Percentiles rank a stretch among this genome's conserved stretches.
These are phyloP conservation scores for Guaruba guarouba DNA, from an alignment of 2,113 vertebrate genomes.

Conservation along the genomic window DNA sequence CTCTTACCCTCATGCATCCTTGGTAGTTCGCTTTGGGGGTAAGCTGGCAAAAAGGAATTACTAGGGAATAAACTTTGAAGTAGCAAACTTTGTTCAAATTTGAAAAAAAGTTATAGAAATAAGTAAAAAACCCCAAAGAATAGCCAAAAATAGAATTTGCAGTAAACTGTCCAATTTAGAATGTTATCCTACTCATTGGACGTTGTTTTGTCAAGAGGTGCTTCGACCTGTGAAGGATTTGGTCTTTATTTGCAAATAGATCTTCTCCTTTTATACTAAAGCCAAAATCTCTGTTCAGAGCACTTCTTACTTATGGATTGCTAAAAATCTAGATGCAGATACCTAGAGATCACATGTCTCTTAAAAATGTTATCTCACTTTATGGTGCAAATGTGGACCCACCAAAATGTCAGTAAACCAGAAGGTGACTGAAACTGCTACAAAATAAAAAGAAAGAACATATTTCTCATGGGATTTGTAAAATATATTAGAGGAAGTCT, in stretches of 20 bases:
- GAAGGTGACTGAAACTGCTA: not conserved
- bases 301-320: not conserved
- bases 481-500: not conserved
- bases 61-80: not conserved
- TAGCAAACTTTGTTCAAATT: not conserved
- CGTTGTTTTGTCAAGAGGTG: not conserved
- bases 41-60: not conserved
- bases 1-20: not conserved
- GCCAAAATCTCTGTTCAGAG: not conserved
- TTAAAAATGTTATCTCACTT: not conserved
- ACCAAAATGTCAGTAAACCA: not conserved
- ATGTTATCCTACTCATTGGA: not conserved
- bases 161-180: not conserved
- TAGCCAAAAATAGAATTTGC: not conserved
- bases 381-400: not conserved
- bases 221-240: not conserved
- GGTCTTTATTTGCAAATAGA: not conserved
- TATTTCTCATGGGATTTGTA: not conserved
- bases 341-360: not conserved
- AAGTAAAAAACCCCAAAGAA: not conserved
- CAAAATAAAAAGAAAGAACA: rapidly evolving
- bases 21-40: not conserved
- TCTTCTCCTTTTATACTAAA: not conserved
- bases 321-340: not conserved
- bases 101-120: not conserved